Percentiles rank a stretch among this genome's conserved stretches.
Conservation (phyloP, 2,888 invertebrate genomes). For the Drosophila diplacantha region DNA sequence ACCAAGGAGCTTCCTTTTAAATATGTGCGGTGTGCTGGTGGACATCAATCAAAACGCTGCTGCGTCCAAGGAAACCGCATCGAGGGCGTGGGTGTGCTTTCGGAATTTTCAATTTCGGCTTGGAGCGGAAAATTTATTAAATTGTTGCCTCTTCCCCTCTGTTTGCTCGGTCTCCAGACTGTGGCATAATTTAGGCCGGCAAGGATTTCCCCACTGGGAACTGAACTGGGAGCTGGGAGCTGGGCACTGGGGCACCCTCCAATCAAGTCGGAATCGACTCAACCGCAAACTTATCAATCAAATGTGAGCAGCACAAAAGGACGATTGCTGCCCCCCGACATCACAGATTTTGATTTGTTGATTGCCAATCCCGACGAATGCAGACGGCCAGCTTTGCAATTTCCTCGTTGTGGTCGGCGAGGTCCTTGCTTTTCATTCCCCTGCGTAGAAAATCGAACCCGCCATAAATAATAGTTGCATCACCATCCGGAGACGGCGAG, state of each 20-base stretch:
- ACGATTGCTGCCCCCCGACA: conserved; percentile 13
- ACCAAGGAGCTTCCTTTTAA: conserved; percentile 25
- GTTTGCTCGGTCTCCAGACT: conserved; percentile 44
- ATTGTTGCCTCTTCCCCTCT: conserved; percentile 51
- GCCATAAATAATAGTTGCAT: conserved; percentile 55
- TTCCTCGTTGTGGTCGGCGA: conserved; percentile 21
- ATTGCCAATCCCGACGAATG: conserved; percentile 44
- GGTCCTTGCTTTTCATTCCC: conserved; percentile 10
- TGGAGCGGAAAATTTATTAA: conserved; percentile 64
- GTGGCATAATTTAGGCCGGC: conserved; percentile 60
- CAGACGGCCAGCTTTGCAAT: conserved; percentile 29
- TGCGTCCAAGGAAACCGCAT: conserved; percentile 22
- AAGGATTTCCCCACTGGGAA: conserved; percentile 32
- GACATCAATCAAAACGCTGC: conserved; percentile 64
- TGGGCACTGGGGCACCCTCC: conserved; percentile 5
- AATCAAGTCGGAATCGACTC: conserved; percentile 18
- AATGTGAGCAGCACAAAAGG: conserved; percentile 30
- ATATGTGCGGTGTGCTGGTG: conserved; percentile 45
- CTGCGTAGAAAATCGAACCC: conserved; percentile 47
- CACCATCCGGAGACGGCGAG: conserved; percentile 7
- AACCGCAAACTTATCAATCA: conserved; percentile 39
- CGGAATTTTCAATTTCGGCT: conserved; percentile 65
- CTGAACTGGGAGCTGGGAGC: neutral
- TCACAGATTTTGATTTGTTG: conserved; percentile 57
- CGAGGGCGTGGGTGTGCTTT: neutral